Conservation (phyloP, 2,113 vertebrate species). For the Argyrosomus japonicus region DNA sequence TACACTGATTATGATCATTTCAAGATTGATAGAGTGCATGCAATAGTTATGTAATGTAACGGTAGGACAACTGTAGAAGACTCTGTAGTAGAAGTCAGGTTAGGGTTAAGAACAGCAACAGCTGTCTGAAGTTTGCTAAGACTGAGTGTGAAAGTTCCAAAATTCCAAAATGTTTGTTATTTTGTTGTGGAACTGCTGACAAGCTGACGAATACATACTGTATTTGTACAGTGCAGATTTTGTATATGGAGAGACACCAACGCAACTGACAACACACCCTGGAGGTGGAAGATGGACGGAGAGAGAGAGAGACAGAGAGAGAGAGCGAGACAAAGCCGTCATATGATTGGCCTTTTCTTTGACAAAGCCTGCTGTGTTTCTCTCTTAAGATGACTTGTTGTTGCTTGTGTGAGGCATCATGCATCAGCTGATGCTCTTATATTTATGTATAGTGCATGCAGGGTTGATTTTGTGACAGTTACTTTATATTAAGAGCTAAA, state of each 20-base stretch:
- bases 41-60: too few species aligned
- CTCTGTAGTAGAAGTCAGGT: too few species aligned
- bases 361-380: conserved; percentile 67
- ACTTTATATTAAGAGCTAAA: neutral
- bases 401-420: conserved; percentile 15
- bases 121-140: neutral
- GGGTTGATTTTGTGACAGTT: neutral
- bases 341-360: conserved; percentile 32
- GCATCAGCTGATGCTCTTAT: conserved; percentile 58
- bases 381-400: conserved; percentile 18
- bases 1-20: neutral
- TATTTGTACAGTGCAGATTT: neutral
- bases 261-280: neutral
- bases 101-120: neutral
- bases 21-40: neutral
- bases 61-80: too few species aligned
- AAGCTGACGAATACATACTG: neutral
- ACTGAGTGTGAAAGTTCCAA: neutral
- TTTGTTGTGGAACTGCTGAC: too few species aligned
- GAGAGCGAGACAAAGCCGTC: conserved; percentile 35
- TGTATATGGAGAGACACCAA: neutral
- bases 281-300: conserved; percentile 24
- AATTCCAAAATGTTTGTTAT: too few species aligned
- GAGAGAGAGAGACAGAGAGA: conserved; percentile 18
- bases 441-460: conserved; percentile 17